Evolutionary conservation across 2,113 vertebrate species (phyloP), one percentile per base, ranked within the genome.

Genomic region (Sturnira hondurensis): DNA sequence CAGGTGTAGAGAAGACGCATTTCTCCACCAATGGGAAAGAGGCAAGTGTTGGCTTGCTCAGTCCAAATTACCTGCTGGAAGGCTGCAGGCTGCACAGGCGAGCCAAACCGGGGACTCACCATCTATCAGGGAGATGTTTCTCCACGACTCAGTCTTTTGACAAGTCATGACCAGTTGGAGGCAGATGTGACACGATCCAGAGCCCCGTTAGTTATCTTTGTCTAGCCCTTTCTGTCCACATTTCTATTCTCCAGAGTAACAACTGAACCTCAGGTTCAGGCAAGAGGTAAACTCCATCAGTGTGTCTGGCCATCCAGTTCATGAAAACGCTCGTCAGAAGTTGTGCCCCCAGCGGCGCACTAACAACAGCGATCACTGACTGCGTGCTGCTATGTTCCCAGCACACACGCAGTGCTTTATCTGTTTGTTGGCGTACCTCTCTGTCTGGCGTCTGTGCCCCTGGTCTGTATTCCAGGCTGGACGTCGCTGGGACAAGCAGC

Each of bases 341-440:
- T 2, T 6, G 8, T 11, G 47, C 1, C 26, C 47, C 41, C 12
- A 0, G 9, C 3, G 8, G 16, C 0, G 2, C 5, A 0, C 31
- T 24, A 4, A 7, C 5, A 41, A 24, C 33, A 4, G 33, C 5
- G 1, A 4, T 8, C 1, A 0, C 17, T 16, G 3, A 15, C 1
- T 0, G 33, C 4, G 24, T 3, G 28, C 36, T 12, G 0, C 63
- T 0, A 0, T 26, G 31, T 45, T 4, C 45, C 38, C 3, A 22
- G 50, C 14, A 4, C 0, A 14, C 22, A 4, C 9, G 5, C 10
- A 2, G 52, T 1, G 22, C 33, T 41, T 63, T 2, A 1, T 2
- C 5, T 8, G 0, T 9, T 71, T 20, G 16, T 7, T 61, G 4
- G 65, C 13, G n/a, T 36, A 14, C 14, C 20, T 26, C 26, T 54